Base-by-base conservation (phyloP, 2,888 invertebrate species). In the Drosophila tripunctata region DNA sequence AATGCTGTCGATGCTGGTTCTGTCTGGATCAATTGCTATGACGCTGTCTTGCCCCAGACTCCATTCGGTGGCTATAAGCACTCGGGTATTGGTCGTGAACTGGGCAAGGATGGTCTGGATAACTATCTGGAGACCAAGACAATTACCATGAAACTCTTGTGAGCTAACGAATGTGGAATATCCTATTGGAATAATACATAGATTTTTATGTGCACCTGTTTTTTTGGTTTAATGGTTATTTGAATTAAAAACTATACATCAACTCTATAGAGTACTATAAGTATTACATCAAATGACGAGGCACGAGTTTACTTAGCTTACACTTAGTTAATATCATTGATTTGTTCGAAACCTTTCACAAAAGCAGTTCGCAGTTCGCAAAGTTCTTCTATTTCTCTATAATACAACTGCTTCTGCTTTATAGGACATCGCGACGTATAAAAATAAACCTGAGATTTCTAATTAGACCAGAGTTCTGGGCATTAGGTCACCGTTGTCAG, bases 61-160 rank as follows among this genome's bases (percentile, higher is more conserved):
- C 97, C 97, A 10, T 97, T 97, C 89, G 97, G 97, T 52, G 97
- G 97, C 36, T 97, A 94, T 91, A 97, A 96, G 89, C 94, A 95
- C 84, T 97, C 97, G 22, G 97, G 97, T 48, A 93, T 95, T 78
- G 97, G 97, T 24, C 94, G 97, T 66, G 97, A 97, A 91, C 82
- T 95, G 93, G 96, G 96, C 43, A 94, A 95, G 90, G 96, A 96
- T 76, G 95, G 95, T 0, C 91, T 97, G 75, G 93, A 94, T 71
- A 94, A 94, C 86, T 97, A 97, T 88, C 91, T 96, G 85, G 96
- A 96, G 91, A 93, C 93, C 4, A 97, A 96, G 90, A 96, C 96
- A 4, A 93, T 96, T 43, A 94, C 95, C 2, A 93, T 96, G 77
- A 90, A 90, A 63, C 61, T 91, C 27, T 63, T 88, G 27, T 85